A percentile compares a stretch with the other conserved stretches of the same genome.
Evolutionary conservation across 2,113 vertebrate species (phyloP).

Genomic region (Camelus dromedarius): DNA sequence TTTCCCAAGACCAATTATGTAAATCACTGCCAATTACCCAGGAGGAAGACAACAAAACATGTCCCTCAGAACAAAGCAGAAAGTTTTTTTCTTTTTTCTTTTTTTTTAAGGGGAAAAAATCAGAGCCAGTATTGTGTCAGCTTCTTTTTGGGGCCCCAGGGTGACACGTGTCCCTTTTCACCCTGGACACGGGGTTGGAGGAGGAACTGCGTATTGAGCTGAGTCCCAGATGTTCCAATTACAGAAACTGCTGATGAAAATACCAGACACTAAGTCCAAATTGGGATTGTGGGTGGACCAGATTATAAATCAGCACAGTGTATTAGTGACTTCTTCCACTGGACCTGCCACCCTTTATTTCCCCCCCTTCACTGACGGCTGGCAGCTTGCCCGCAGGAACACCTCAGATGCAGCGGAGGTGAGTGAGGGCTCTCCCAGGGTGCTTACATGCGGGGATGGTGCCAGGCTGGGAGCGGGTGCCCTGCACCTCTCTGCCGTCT

Average conservation of each 20-base stretch:
- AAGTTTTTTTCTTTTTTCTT: background rate
- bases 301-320: background rate
- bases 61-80: slow-evolving; percentile 46
- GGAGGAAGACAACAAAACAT: slow-evolving; percentile 36
- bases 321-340: background rate
- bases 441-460: slow-evolving; percentile 93
- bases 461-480: slow-evolving; percentile 92
- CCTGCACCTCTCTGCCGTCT: slow-evolving; percentile 93
- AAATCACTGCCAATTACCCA: slow-evolving; percentile 65
- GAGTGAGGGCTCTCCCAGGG: background rate
- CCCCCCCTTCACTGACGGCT: background rate
- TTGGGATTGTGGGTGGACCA: background rate
- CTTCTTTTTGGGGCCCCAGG: background rate
- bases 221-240: slow-evolving; percentile 36
- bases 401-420: rapidly evolving
- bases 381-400: background rate
- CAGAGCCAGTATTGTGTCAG: background rate
- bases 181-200: background rate
- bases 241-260: background rate
- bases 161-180: background rate
- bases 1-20: slow-evolving; percentile 37
- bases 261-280: background rate
- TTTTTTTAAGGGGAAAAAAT: background rate
- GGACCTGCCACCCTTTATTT: background rate
- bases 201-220: background rate